phyloP scores from a whole-genome alignment of 2,888 invertebrate genomes.

The Baronia brevicornis region DNA sequence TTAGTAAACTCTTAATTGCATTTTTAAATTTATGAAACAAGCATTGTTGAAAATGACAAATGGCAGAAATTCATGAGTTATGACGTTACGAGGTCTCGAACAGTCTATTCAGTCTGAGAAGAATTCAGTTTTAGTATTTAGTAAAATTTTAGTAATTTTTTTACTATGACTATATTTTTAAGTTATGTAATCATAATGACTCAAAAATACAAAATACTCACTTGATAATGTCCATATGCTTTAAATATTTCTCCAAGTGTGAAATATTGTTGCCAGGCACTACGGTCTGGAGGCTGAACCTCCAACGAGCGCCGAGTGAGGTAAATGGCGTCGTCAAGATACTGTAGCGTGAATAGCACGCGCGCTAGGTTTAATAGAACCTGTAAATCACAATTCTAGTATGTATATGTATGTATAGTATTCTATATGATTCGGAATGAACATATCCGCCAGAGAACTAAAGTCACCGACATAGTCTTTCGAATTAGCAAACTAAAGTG shows the following conservation, averaged over 20 bases:
- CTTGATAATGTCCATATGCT: constrained; percentile 88
- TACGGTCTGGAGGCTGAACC: constrained; percentile 88
- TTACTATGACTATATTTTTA: too few relatives aligned
- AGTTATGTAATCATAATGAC: too few relatives aligned
- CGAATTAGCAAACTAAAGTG: too few relatives aligned
- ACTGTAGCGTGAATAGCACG: constrained; percentile 89
- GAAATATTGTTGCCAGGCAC: constrained; percentile 94
- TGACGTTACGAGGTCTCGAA: too few relatives aligned
- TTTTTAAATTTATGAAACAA: too few relatives aligned
- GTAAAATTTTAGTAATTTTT: too few relatives aligned
- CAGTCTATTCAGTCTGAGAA: background rate
- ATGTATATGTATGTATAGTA: background rate
- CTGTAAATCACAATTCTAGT: constrained; percentile 33
- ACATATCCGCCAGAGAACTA: too few relatives aligned
- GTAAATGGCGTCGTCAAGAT: constrained; percentile 92
- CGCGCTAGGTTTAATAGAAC: constrained; percentile 89
- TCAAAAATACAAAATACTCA: constrained; percentile 21
- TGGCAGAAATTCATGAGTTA: too few relatives aligned
- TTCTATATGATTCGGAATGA: background rate
- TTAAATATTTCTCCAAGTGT: constrained; percentile 94
- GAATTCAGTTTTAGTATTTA: background rate
- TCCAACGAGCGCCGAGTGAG: constrained; percentile 89
- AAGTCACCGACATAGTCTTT: too few relatives aligned
- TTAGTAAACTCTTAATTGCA: too few relatives aligned
- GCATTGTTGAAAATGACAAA: too few relatives aligned